Conservation (phyloP, 2,797 vertebrate species). For the Miichthys miiuy region DNA sequence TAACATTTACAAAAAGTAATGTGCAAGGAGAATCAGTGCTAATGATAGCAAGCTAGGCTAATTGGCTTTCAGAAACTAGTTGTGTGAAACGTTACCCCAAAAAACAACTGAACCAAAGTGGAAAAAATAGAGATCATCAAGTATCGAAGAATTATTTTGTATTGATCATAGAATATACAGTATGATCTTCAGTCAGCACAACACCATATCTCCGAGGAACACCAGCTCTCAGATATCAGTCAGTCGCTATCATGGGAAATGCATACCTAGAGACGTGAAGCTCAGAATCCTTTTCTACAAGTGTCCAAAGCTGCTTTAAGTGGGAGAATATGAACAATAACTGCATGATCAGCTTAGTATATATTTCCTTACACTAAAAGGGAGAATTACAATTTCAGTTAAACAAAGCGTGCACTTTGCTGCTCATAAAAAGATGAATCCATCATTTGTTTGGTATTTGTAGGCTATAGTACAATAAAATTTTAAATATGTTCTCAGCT, state of each 20-base stretch:
- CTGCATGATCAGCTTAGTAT: neutral
- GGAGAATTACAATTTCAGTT: neutral
- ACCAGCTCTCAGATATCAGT: neutral
- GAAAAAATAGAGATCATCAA: too few relatives aligned
- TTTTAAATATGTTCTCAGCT: conserved; percentile 41
- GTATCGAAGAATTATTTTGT: too few relatives aligned
- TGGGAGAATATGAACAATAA: neutral
- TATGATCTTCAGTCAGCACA: neutral
- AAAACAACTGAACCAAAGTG: neutral
- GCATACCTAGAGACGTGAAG: neutral
- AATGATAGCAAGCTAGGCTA: neutral
- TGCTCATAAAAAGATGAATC: neutral
- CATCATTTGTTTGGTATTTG: neutral
- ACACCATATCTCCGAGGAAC: neutral
- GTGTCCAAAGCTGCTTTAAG: neutral
- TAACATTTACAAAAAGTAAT: neutral
- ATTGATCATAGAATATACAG: neutral
- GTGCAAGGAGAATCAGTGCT: neutral
- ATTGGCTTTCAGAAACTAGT: neutral
- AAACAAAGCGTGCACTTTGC: neutral
- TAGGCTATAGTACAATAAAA: neutral
- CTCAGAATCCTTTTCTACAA: neutral
- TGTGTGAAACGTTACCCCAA: neutral
- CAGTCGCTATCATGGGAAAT: neutral
- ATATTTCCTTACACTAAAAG: neutral